Base-by-base conservation (phyloP, 37 sponge, comb jelly and placozoan species). In the Beroe forskalii region DNA sequence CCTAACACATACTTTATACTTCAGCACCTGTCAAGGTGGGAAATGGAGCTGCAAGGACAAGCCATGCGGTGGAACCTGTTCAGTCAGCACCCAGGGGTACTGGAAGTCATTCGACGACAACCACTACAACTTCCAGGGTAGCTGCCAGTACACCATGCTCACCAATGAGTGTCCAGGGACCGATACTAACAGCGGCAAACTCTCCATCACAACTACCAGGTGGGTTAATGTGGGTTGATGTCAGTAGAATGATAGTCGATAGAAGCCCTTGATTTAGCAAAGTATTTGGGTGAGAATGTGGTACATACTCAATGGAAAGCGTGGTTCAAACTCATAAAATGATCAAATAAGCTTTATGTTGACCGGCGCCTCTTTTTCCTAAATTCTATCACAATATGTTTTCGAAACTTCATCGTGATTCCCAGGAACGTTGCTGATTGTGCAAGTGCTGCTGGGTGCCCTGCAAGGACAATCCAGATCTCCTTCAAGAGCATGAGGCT, bases 41-140 rank as follows among this genome's bases (percentile, higher is more conserved):
- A 42, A 38, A 3, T 80, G 86, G 86, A 43, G 17, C n/a, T 80
- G 86, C 55, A 35, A 44, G 31, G 43, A 35, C 25, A 80, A 80
- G 86, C 55, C 86, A 23, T 80, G 86, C 42, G 86, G 86, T 30
- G 86, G 86, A 9, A 22, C 40, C 27, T 80, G 86, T 25, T 6
- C 44, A 4, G 86, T 80, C 6, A 37, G 86, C 14, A 48, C 38
- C 2, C 86, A 80, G 28, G 86, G 86, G 17, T 80, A n/a, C 44
- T 80, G 86, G 86, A 41, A 9, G 0, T 28, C 48, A 43, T 80
- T 80, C 40, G 86, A 80, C 55, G 55, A 43, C 25, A 44, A 41
- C 22, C 38, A 41, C 4, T 80, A 35, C 55, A 80, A 22, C 55
- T 80, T 80, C 86, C 55, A 38, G 8, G 86, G 86, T 1, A 80